These are phyloP conservation scores for Apaloderma vittatum DNA, from an alignment of 2,113 vertebrate species.

Conservation along the genomic window DNA sequence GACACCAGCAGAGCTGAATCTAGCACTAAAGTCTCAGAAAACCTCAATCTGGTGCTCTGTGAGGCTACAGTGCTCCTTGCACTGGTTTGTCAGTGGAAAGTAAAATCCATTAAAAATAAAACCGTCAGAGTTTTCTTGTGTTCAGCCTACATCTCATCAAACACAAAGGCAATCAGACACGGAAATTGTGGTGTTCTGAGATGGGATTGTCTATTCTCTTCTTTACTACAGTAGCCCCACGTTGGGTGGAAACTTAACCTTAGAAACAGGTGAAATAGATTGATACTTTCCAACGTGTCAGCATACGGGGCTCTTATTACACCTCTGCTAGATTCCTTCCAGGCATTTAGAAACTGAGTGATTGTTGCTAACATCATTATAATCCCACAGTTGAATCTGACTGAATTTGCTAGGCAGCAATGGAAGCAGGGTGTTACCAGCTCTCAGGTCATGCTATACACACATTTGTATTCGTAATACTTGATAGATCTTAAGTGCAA, in stretches of 20 bases:
- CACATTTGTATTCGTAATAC: neutral
- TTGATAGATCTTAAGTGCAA: constrained; percentile 2
- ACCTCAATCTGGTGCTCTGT: neutral
- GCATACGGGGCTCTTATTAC: neutral
- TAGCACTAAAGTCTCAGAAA: neutral
- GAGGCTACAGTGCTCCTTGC: neutral
- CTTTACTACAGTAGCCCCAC: neutral
- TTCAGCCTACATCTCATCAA: neutral
- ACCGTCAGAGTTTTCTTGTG: neutral
- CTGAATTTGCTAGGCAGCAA: neutral
- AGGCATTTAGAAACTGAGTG: neutral
- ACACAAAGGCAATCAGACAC: neutral
- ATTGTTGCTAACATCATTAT: neutral
- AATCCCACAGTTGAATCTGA: neutral
- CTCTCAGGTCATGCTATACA: neutral
- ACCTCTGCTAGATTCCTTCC: neutral
- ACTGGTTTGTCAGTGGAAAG: neutral
- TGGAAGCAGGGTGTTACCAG: neutral
- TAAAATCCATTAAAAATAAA: constrained; percentile 11
- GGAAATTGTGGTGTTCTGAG: neutral
- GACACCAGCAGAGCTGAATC: neutral
- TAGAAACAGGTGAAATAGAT: neutral
- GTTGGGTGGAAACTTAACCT: neutral
- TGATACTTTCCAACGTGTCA: neutral
- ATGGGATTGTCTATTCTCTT: neutral